Evolutionary conservation across 2,113 vertebrate genomes (phyloP).

Genomic region (Cheilinus undulatus): DNA sequence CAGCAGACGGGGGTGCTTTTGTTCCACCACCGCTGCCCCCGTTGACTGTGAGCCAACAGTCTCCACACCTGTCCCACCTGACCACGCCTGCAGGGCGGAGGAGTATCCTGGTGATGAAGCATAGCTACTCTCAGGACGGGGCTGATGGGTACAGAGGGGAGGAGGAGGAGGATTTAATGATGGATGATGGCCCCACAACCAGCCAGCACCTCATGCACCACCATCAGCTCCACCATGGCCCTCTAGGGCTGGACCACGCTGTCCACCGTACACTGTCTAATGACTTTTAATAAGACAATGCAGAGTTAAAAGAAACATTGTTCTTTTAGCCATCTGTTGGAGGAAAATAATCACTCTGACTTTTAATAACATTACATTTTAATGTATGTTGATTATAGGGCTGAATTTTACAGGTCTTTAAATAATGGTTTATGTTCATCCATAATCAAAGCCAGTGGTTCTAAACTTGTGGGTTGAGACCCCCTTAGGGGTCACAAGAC

Average conservation of each 20-base stretch:
- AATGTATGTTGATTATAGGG: too few relatives aligned
- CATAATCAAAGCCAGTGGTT: too few relatives aligned
- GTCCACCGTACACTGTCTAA: conserved; percentile 94
- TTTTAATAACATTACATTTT: too few relatives aligned
- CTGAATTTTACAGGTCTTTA: too few relatives aligned
- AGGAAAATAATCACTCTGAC: neutral
- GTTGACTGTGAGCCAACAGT: conserved; percentile 56
- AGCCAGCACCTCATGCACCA: conserved; percentile 81
- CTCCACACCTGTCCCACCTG: conserved; percentile 64
- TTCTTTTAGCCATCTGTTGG: neutral
- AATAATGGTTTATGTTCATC: too few relatives aligned
- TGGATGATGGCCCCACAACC: conserved; percentile 90
- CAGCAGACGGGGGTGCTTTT: conserved; percentile 83
- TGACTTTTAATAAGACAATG: conserved; percentile 85
- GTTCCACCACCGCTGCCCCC: conserved; percentile 80
- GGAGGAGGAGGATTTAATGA: conserved; percentile 80
- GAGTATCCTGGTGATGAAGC: conserved; percentile 96
- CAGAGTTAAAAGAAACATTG: conserved; percentile 34
- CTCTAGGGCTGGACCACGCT: conserved; percentile 88
- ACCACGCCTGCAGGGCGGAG: conserved; percentile 84
- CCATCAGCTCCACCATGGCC: conserved; percentile 80
- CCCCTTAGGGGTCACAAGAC: too few relatives aligned
- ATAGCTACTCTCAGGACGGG: conserved; percentile 96
- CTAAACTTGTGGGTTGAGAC: too few relatives aligned
- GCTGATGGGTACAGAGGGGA: conserved; percentile 86